Base-by-base conservation (phyloP, 2,888 invertebrate genomes). In the Eucriotettix oculatus region DNA sequence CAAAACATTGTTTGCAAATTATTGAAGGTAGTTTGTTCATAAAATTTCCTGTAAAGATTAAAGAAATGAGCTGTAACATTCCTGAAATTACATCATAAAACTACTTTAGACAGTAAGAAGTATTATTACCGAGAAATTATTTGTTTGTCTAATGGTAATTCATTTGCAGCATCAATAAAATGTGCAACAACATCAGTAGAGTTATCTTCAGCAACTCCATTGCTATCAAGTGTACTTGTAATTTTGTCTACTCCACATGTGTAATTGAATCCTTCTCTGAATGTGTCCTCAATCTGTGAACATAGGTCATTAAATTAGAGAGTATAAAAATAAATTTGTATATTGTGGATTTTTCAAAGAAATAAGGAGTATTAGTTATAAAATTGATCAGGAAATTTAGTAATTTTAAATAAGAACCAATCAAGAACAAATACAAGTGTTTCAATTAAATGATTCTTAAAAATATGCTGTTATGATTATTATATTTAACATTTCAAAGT, bases 171-270 rank as follows among this genome's bases (percentile, higher is more conserved):
- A 29, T 76, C 68, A 16, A 83, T 78, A 71, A 84, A 85, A 69
- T 83, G 82, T n/a, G 79, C 76, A 57, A 75, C 73, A 55, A 81
- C 76, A 61, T 77, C 75, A 0, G 79, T 79, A 60, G 68, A 64
- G 64, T 74, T 72, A 7, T 71, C 72, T 9, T 70, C 67, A 1
- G 74, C 70, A 12, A 72, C 68, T 54, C 78, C 78, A 57, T 65
- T 66, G 40, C 63, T 63, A 67, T 75, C 72, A 14, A 68, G 71
- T 43, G 72, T 71, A 1, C 73, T 74, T 54, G 75, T 68, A 59
- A 80, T 75, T 60, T 76, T 75, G 70, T 83, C 82, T 61, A 82
- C 76, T 70, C 80, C 79, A 69, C 83, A 84, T 53, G 72, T 74
- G 73, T 79, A 79, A 42, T 68, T 67, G 69, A 82, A 79, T 5